Base-by-base conservation (phyloP, 2,888 invertebrate species). In the Deilephila porcellus region DNA sequence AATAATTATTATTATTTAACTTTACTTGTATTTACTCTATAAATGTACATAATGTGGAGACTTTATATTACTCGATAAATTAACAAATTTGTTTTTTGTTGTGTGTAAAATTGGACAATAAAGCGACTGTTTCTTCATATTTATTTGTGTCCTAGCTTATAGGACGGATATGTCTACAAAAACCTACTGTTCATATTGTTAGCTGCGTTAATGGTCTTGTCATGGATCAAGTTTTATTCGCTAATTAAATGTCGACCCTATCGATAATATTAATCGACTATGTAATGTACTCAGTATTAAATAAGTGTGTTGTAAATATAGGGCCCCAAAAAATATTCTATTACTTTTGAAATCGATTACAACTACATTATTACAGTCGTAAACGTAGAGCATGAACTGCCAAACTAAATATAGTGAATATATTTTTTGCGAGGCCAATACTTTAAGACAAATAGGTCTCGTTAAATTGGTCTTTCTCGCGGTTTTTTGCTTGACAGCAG, bases 221-320 rank as follows among this genome's bases (percentile, higher is more conserved):
- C 67, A 67, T 67, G 67, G 67, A 52, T 67, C 20, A 45, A 56
- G 25, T 67, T 17, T 67, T 52, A 29, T n/a, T 25, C 17, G n/a
- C 14, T 45, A 25, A 25, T 25, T 29, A 67, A 25, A 45, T 67
- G 45, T 45, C 25, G 67, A 45, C 52, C 25, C 25, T 25, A 67
- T 67, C 67, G 67, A 67, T 67, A 25, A 45, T 11, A 45, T 45
- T 45, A 45, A 52, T 52, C 25, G 37, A 20, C 37, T n/a, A 56
- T 45, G n/a, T 1, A 25, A 67, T 67, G 45, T 52, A 25, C 25
- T 52, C 37, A 17, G 1, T 4, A 20, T 25, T 14, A 14, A 17
- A 67, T 64, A n/a, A n/a, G 19, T 45, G 20, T 25, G 25, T 17
- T 29, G 29, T 29, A 14, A 17, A 60, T 60, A 29, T 29, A 60